These are phyloP conservation scores for Aphrophora alni DNA, from an alignment of 2,888 invertebrate genomes.

Conservation along the genomic window DNA sequence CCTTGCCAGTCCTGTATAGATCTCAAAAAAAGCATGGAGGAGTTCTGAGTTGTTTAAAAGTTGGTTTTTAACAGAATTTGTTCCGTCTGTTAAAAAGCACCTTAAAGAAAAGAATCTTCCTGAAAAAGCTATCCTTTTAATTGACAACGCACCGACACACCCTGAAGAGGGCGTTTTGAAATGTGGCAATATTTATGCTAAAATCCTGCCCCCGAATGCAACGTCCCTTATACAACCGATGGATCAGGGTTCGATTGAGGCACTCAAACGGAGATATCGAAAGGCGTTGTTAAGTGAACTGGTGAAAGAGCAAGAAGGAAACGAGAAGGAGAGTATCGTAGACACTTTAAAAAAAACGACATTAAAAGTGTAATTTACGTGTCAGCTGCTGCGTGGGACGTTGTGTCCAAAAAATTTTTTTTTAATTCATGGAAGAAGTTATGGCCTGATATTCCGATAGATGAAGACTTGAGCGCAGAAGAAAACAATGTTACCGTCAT, in stretches of 20 bases:
- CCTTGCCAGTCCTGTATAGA: background rate
- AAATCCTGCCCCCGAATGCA: too few species aligned
- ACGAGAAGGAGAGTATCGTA: background rate
- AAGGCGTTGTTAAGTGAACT: background rate
- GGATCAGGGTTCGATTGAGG: slow-evolving; percentile 2
- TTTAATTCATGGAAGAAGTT: background rate
- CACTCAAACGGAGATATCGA: background rate
- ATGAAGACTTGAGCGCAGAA: background rate
- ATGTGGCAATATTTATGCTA: too few species aligned
- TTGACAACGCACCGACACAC: too few species aligned
- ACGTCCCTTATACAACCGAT: too few species aligned
- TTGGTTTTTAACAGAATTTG: too few species aligned
- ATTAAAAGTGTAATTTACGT: slow-evolving; percentile 7
- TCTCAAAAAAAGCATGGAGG: background rate
- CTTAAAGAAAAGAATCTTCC: too few species aligned
- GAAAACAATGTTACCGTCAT: slow-evolving; percentile 2
- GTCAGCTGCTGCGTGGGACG: background rate
- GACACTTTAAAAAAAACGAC: background rate
- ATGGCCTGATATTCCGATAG: slow-evolving; percentile 3
- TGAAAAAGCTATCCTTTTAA: too few species aligned
- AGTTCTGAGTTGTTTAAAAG: background rate
- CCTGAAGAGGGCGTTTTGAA: too few species aligned
- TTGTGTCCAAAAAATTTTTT: background rate
- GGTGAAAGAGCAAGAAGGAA: background rate
- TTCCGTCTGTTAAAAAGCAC: too few species aligned